Evolutionary conservation across 2,888 invertebrate genomes (phyloP).

Genomic region (Acanthosepion esculentum): DNA sequence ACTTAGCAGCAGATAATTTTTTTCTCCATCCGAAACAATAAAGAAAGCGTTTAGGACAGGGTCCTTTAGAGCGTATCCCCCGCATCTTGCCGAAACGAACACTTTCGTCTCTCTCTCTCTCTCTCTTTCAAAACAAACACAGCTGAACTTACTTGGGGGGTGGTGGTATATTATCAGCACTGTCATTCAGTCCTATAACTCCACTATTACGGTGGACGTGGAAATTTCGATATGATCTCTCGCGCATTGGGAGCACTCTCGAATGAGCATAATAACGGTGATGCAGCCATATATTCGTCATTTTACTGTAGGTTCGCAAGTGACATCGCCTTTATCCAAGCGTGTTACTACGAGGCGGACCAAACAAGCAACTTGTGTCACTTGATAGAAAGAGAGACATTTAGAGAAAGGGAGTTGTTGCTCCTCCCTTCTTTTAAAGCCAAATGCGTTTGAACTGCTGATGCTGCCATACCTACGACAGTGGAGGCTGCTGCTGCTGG

Average conservation of each 20-base stretch:
- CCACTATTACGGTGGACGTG: slow-evolving; percentile 65
- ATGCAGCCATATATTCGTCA: slow-evolving; percentile 59
- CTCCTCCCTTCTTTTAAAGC: background rate
- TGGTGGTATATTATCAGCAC: slow-evolving; percentile 67
- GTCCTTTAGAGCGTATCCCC: too few relatives aligned
- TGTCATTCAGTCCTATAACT: slow-evolving; percentile 61
- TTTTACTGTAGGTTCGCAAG: background rate
- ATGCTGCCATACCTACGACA: background rate
- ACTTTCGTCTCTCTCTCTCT: too few relatives aligned
- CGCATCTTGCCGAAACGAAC: too few relatives aligned
- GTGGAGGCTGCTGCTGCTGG: background rate
- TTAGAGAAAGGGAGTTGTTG: background rate
- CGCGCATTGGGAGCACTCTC: slow-evolving; percentile 47
- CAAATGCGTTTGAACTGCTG: background rate
- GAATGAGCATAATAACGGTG: slow-evolving; percentile 48
- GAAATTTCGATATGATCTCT: slow-evolving; percentile 53
- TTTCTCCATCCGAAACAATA: too few relatives aligned
- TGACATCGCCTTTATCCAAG: background rate
- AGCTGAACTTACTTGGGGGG: slow-evolving; percentile 66
- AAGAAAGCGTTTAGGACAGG: too few relatives aligned
- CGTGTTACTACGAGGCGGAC: background rate
- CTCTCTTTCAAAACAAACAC: background rate
- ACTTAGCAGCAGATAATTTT: too few relatives aligned
- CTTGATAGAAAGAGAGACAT: background rate
- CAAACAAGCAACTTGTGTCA: background rate